phyloP scores from a whole-genome alignment of 2,113 vertebrate genomes.

The Piprites chloris region DNA sequence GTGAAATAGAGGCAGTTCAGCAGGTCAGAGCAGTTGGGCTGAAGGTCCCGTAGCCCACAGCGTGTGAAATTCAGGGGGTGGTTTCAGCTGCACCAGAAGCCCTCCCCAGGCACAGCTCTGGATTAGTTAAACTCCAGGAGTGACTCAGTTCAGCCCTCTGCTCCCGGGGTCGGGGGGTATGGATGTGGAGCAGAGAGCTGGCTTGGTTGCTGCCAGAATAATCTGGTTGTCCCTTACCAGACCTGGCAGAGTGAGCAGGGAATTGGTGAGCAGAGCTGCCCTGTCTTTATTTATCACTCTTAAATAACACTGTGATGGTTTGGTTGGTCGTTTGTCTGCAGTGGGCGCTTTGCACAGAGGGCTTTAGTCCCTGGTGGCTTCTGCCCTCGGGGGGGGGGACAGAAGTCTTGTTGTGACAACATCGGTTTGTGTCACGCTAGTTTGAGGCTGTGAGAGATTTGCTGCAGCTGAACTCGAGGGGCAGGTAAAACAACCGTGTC shows the following conservation, averaged over 20 bases:
- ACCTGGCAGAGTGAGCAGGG: neutral
- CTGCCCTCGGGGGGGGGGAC: neutral
- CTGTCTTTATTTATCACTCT: neutral
- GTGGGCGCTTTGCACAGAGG: too few relatives aligned
- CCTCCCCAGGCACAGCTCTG: accelerated
- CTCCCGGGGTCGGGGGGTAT: neutral
- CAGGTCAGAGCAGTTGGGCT: neutral
- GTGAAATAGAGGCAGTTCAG: neutral
- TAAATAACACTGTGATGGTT: too few relatives aligned
- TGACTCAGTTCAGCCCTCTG: neutral
- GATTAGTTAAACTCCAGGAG: neutral
- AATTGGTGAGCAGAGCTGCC: neutral
- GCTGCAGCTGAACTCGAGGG: neutral
- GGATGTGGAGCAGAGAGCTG: neutral
- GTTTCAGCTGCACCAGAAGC: neutral
- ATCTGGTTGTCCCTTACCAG: accelerated
- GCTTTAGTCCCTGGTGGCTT: neutral
- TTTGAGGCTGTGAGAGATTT: neutral
- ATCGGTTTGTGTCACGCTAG: too few relatives aligned
- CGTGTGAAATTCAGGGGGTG: accelerated
- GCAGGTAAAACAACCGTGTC: neutral
- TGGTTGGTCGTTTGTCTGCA: neutral
- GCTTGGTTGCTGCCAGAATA: neutral
- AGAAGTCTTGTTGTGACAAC: too few relatives aligned
- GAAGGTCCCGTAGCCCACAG: neutral